These are phyloP conservation scores for Chloebia gouldiae DNA, from an alignment of 2,113 vertebrate genomes.

Conservation along the genomic window DNA sequence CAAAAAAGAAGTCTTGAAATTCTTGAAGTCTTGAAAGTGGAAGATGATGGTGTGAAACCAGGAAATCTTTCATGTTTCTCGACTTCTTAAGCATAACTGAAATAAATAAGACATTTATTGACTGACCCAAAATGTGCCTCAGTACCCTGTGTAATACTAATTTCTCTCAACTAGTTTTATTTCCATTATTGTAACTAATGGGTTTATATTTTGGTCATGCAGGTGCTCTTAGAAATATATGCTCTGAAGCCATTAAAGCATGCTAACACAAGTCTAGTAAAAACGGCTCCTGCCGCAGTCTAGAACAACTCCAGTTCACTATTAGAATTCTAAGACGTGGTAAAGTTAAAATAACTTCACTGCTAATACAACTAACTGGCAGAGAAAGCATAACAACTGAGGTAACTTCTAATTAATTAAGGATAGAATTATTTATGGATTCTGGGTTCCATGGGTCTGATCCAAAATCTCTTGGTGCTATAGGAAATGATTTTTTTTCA, in stretches of 20 bases:
- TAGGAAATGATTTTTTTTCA: neutral
- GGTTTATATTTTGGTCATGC: neutral
- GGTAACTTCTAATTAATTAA: neutral
- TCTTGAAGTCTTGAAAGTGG: neutral
- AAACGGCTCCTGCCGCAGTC: neutral
- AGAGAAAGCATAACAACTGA: neutral
- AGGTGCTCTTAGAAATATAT: neutral
- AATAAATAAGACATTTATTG: neutral
- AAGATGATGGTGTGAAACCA: neutral
- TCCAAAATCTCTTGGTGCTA: neutral
- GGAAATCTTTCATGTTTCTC: neutral
- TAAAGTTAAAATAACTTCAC: neutral
- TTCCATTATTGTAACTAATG: neutral
- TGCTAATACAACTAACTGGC: neutral
- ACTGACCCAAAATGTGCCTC: neutral
- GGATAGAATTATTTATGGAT: neutral
- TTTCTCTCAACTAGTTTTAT: neutral
- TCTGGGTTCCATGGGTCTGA: neutral
- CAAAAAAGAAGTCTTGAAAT: neutral
- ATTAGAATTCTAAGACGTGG: neutral
- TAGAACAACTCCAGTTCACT: neutral
- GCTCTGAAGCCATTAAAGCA: neutral
- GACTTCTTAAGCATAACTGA: neutral
- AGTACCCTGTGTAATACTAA: neutral
- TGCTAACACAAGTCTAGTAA: neutral